Evolutionary conservation across 2,113 vertebrate species (phyloP).

Genomic region (Ardeotis arabs): DNA sequence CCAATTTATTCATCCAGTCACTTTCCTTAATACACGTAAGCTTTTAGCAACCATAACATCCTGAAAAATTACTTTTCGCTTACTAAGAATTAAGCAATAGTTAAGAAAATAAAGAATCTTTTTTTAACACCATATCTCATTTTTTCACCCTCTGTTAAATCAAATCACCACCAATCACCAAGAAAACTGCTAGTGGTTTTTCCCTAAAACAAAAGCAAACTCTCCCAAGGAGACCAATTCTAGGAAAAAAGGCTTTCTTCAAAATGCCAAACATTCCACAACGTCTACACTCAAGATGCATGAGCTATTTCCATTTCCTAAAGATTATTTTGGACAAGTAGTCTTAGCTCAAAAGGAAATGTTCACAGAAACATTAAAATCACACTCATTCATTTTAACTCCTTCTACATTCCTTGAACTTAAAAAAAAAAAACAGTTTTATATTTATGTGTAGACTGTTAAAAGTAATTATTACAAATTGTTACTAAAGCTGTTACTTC

Average conservation of each 20-base stretch:
- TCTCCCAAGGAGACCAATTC: background rate
- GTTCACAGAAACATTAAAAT: background rate
- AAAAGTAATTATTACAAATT: background rate
- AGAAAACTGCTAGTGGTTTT: background rate
- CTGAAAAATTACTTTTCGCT: background rate
- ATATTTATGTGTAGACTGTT: background rate
- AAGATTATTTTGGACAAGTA: background rate
- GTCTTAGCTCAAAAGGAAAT: background rate
- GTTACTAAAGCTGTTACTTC: background rate
- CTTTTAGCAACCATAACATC: background rate
- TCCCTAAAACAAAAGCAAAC: background rate
- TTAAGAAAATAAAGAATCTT: background rate
- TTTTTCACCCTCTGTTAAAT: background rate
- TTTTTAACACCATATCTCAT: background rate
- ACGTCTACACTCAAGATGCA: background rate
- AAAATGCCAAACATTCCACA: background rate
- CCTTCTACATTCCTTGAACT: background rate
- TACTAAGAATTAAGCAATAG: background rate
- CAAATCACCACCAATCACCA: background rate
- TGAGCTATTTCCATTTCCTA: background rate
- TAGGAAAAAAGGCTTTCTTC: background rate
- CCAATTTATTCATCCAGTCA: accelerated
- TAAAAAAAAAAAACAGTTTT: background rate
- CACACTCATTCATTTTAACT: background rate
- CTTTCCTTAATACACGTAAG: background rate